phyloP scores from a whole-genome alignment of 2,888 invertebrate genomes.

The Patella caerulea region DNA sequence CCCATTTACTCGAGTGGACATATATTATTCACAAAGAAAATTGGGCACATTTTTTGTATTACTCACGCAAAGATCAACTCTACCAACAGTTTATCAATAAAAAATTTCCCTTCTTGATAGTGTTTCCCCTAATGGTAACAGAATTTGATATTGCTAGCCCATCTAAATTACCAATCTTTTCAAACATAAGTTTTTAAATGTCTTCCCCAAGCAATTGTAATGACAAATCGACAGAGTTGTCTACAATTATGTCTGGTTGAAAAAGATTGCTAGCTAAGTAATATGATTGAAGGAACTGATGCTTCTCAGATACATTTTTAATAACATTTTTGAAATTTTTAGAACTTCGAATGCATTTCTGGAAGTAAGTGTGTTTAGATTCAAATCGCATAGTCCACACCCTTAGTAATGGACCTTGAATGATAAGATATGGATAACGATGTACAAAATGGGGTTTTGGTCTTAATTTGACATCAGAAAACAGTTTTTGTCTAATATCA shows the following conservation, averaged over 20 bases:
- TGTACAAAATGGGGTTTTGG: no score
- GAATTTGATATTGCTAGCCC: background rate
- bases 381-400: background rate
- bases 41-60: background rate
- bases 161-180: background rate
- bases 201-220: background rate
- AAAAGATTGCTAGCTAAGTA: background rate
- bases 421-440: no score
- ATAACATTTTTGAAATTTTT: background rate
- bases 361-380: background rate
- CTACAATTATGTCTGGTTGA: background rate
- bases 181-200: background rate
- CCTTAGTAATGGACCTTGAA: background rate
- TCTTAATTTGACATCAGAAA: no score
- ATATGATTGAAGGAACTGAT: slow-evolving; percentile 1
- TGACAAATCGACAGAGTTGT: background rate
- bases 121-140: background rate
- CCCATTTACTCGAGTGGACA: background rate
- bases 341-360: background rate
- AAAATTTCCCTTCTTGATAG: background rate
- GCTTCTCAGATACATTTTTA: background rate
- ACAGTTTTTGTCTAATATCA: no score
- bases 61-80: background rate
- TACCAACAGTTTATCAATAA: background rate
- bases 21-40: background rate